Percentiles rank a stretch among this genome's conserved stretches.
phyloP scores from a whole-genome alignment of 2,113 vertebrate species.

The Poecile atricapillus region DNA sequence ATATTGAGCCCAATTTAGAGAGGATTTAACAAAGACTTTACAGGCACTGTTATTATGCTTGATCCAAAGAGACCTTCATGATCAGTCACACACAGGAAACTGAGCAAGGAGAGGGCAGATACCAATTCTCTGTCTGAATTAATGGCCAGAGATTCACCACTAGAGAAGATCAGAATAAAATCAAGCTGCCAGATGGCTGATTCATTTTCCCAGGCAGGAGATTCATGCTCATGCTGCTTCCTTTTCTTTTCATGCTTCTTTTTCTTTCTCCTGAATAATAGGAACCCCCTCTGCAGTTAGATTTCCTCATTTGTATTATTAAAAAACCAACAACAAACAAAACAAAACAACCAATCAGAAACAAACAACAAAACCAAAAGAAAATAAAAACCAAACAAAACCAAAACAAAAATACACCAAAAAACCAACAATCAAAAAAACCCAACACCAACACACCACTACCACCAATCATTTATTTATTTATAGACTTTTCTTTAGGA shows the following conservation, averaged over 20 bases:
- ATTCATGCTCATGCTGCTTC: not conserved
- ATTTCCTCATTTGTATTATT: not conserved
- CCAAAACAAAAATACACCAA: too few species aligned
- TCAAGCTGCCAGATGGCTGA: constrained; percentile 22
- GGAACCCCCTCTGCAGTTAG: not conserved
- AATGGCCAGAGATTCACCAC: not conserved
- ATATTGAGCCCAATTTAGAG: not conserved
- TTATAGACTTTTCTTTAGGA: not conserved
- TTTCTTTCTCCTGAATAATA: not conserved
- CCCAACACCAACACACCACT: too few species aligned
- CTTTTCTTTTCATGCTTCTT: constrained; percentile 4
- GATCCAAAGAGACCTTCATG: not conserved
- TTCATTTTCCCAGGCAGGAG: constrained; percentile 37
- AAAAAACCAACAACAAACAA: not conserved
- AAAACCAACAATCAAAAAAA: not conserved
- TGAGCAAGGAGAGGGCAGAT: not conserved
- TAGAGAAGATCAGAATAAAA: not conserved
- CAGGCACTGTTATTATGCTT: not conserved
- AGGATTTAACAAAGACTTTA: not conserved
- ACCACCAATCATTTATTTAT: not conserved
- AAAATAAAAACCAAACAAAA: not conserved
- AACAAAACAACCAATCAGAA: not conserved
- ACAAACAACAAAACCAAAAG: too few species aligned
- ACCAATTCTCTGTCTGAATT: not conserved
- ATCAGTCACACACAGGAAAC: not conserved